Evolutionary conservation across 2,113 vertebrate species (phyloP).

Genomic region (Pao palembangensis): DNA sequence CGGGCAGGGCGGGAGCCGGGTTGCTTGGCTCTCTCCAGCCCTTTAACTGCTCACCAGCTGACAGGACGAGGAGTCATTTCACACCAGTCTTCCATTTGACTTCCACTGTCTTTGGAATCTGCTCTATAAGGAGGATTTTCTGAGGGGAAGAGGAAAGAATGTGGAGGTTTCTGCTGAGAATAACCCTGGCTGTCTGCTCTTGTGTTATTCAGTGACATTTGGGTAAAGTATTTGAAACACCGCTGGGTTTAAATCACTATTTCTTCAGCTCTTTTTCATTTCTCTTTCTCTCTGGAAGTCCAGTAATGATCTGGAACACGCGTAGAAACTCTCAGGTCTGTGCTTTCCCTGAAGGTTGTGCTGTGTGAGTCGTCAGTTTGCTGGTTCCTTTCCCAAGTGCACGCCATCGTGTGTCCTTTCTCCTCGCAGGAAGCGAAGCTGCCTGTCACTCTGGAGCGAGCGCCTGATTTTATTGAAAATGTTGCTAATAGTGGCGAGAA

Average conservation of each 20-base stretch:
- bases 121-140: conserved; percentile 23
- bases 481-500: no score
- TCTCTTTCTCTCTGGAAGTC: conserved; percentile 4
- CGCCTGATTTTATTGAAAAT: conserved; percentile 8
- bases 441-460: conserved; percentile 28
- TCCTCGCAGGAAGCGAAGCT: conserved; percentile 47
- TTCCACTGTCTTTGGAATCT: conserved; percentile 36
- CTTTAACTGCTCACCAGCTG: conserved; percentile 59
- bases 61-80: conserved; percentile 42
- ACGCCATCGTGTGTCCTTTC: conserved; percentile 48
- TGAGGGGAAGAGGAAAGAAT: conserved; percentile 14
- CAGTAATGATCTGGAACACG: conserved; percentile 6
- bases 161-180: conserved; percentile 17
- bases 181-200: conserved; percentile 30
- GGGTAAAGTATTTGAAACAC: conserved; percentile 58
- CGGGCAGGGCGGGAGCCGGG: conserved; percentile 34
- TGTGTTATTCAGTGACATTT: conserved; percentile 44
- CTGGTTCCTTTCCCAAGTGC: conserved; percentile 57
- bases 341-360: conserved; percentile 48
- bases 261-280: conserved; percentile 9
- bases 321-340: conserved; percentile 39
- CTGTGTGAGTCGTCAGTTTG: conserved; percentile 60
- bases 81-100: conserved; percentile 5
- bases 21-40: conserved; percentile 36
- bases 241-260: conserved; percentile 13